Evolutionary conservation across 2,888 invertebrate genomes (phyloP).

Genomic region (Pterobdella sp.): DNA sequence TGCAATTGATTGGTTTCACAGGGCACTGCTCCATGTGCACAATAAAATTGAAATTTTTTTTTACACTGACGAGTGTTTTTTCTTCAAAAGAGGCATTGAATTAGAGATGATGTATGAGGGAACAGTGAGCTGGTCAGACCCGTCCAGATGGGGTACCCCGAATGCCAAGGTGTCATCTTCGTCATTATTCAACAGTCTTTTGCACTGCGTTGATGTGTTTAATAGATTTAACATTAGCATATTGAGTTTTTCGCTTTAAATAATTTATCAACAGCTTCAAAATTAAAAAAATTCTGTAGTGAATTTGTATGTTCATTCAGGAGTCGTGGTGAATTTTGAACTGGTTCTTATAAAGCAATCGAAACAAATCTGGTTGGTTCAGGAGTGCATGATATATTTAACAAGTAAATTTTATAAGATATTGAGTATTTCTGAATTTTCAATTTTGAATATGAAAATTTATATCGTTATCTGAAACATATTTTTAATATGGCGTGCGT

Average conservation of each 20-base stretch:
- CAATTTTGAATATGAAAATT: background rate
- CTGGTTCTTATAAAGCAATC: too few species aligned
- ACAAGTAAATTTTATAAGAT: too few species aligned
- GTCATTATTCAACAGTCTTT: slow-evolving; percentile 17
- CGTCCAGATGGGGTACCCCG: background rate
- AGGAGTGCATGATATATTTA: too few species aligned
- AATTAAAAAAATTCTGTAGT: too few species aligned
- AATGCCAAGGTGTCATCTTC: background rate
- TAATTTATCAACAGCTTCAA: too few species aligned
- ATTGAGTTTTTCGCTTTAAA: background rate
- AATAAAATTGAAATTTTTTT: background rate
- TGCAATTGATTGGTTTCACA: background rate
- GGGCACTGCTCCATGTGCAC: background rate
- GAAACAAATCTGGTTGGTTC: too few species aligned
- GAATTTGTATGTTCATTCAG: too few species aligned
- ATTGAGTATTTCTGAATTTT: background rate
- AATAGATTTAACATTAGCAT: background rate
- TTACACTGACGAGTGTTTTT: background rate
- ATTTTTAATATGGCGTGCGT: too few species aligned
- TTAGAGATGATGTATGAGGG: slow-evolving; percentile 21
- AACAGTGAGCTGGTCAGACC: background rate
- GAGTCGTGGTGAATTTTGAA: too few species aligned
- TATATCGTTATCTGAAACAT: background rate
- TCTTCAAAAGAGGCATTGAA: slow-evolving; percentile 25
- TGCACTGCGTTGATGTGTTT: too few species aligned